These are phyloP conservation scores for Lomographa bimaculata DNA, from an alignment of 2,888 invertebrate genomes.

Conservation along the genomic window DNA sequence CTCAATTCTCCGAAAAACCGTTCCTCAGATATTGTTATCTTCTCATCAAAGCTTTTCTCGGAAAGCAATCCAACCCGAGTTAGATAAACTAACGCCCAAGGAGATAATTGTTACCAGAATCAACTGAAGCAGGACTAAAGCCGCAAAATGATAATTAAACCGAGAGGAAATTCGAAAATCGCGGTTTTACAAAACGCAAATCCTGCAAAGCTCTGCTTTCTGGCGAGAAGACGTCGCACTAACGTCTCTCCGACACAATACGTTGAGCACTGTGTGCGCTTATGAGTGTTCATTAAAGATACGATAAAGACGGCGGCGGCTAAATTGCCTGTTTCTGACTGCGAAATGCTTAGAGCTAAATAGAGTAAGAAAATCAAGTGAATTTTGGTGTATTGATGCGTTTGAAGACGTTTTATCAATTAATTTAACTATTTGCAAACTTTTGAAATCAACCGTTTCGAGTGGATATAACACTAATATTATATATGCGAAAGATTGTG, in stretches of 20 bases:
- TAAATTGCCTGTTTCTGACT: slow-evolving; percentile 67
- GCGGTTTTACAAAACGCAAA: slow-evolving; percentile 54
- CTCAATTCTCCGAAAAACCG: too few relatives aligned
- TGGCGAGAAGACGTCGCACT: slow-evolving; percentile 37
- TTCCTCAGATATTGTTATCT: background rate
- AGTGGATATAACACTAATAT: too few relatives aligned
- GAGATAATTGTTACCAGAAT: slow-evolving; percentile 5
- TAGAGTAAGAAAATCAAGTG: slow-evolving; percentile 19
- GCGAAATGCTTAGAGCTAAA: slow-evolving; percentile 34
- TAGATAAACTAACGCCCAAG: slow-evolving; percentile 1
- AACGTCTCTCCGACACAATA: slow-evolving; percentile 57
- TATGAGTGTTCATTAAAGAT: slow-evolving; percentile 83
- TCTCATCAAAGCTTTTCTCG: background rate
- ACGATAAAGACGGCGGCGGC: slow-evolving; percentile 76
- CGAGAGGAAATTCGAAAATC: slow-evolving; percentile 12
- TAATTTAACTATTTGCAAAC: too few relatives aligned
- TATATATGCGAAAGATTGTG: too few relatives aligned
- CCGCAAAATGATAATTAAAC: slow-evolving; percentile 11
- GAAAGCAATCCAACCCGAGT: background rate
- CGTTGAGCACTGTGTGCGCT: slow-evolving; percentile 70
- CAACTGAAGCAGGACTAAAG: slow-evolving; percentile 5
- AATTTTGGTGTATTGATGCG: slow-evolving; percentile 16
- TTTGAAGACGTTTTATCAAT: too few relatives aligned
- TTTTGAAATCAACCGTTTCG: too few relatives aligned
- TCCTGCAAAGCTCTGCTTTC: slow-evolving; percentile 63